Evolutionary conservation across 2,888 invertebrate species (phyloP), one percentile per base, ranked within the genome.

Genomic region (Cinara cedri): DNA sequence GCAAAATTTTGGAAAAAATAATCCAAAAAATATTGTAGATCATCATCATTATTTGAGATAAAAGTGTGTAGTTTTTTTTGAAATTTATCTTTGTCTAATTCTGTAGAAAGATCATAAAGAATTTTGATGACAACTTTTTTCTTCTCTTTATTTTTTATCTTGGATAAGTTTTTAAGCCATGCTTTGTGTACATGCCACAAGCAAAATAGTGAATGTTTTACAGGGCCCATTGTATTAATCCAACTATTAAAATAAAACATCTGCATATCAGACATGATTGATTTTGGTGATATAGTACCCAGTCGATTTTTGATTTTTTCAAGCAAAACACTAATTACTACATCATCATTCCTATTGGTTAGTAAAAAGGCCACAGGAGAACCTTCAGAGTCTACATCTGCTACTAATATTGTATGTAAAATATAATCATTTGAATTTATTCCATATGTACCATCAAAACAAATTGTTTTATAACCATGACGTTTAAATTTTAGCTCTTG

Each of bases 301-400:
- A 80, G 26, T 13, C 72, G 72, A 26, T 26, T 14, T 24, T 54
- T 46, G 8, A 80, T 63, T 42, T 72, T 65, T 54, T 63, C 46
- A 44, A 80, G 1, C 13, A 80, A 55, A 54, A 71, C 54, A 21
- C 54, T 68, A 13, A 65, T 55, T 16, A 72, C 65, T 10, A n/a
- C 19, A 55, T 54, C 62, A 55, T 80, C 55, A 10, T 55, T 62
- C 3, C 80, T 49, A 44, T 80, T 80, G 21, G 80, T 55, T n/a
- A 80, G 34, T 19, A 80, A 54, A 21, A 72, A 80, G 1, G 72
- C 80, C 1, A 72, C 72, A 8, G 72, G 63, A 26, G 51, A 24
- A n/a, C 62, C 55, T 54, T 80, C 80, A 21, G 21, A 72, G 26
- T 80, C 54, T 16, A 65, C 26, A 80, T 80, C 72, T 10, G 55